Evolutionary conservation across 2,113 vertebrate genomes (phyloP).

Genomic region (Syngnathus floridae): DNA sequence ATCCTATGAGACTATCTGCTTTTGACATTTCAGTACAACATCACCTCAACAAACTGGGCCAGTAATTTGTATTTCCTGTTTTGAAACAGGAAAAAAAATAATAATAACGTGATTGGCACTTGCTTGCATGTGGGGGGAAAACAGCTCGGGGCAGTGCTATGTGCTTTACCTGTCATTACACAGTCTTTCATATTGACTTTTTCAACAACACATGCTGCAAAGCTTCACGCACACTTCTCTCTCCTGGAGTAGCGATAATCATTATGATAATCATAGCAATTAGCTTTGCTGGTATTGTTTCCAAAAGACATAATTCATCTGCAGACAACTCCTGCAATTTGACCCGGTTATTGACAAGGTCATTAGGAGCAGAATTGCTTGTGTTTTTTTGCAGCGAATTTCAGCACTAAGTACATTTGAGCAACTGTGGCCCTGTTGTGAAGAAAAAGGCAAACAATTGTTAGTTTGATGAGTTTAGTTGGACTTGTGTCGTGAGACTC

Average conservation of each 20-base stretch:
- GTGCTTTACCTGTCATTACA: slow-evolving; percentile 69
- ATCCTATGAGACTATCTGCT: slow-evolving; percentile 54
- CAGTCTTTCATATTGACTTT: slow-evolving; percentile 65
- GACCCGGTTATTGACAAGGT: slow-evolving; percentile 41
- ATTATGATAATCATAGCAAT: slow-evolving; percentile 66
- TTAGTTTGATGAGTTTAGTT: neutral
- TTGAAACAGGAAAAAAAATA: slow-evolving; percentile 35
- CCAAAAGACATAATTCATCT: slow-evolving; percentile 54
- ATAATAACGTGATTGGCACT: slow-evolving; percentile 65
- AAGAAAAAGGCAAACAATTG: neutral
- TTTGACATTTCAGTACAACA: slow-evolving; percentile 59
- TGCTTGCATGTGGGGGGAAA: slow-evolving; percentile 50
- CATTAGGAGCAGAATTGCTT: slow-evolving; percentile 6
- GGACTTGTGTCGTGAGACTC: neutral
- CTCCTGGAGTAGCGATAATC: slow-evolving; percentile 50
- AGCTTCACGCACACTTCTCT: slow-evolving; percentile 22
- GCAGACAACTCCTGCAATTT: slow-evolving; percentile 25
- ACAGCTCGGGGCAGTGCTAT: slow-evolving; percentile 57
- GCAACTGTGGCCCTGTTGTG: neutral
- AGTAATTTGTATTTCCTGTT: slow-evolving; percentile 63
- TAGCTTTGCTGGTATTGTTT: slow-evolving; percentile 60
- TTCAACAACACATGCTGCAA: slow-evolving; percentile 39
- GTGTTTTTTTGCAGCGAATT: slow-evolving; percentile 9
- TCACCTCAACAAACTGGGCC: slow-evolving; percentile 57
- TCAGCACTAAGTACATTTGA: neutral